Percentiles rank a stretch among this genome's conserved stretches.
phyloP scores from a whole-genome alignment of 2,797 vertebrate genomes.

The Nothura maculosa region DNA sequence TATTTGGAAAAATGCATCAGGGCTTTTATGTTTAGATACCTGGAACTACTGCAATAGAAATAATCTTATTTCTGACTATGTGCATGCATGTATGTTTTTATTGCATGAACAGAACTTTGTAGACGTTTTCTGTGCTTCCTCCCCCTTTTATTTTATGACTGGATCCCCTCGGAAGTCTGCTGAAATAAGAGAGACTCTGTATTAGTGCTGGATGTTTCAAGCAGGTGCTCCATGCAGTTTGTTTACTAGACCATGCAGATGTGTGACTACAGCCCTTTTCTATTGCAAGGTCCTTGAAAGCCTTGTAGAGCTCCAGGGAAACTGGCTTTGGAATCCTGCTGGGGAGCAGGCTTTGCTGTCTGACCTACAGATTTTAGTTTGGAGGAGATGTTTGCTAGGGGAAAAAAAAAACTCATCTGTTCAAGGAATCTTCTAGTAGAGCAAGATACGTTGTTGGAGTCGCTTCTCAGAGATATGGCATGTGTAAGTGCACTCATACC shows the following conservation, averaged over 20 bases:
- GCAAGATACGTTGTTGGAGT: neutral
- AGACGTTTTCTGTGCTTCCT: neutral
- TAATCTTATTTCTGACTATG: fast-evolving
- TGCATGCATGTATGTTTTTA: neutral
- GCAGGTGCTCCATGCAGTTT: neutral
- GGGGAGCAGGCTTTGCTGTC: neutral
- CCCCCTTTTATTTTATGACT: neutral
- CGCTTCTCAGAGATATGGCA: fast-evolving
- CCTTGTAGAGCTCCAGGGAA: neutral
- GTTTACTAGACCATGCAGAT: fast-evolving
- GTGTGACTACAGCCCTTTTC: neutral
- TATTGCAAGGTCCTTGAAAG: neutral
- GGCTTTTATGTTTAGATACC: neutral
- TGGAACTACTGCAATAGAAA: neutral
- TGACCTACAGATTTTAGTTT: neutral
- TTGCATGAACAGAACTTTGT: conserved; percentile 10
- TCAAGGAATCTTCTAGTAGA: neutral
- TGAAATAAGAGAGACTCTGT: neutral
- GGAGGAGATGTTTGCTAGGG: neutral
- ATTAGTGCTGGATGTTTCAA: neutral
- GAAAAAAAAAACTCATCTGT: neutral
- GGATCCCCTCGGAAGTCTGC: neutral
- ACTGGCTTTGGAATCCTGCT: neutral
- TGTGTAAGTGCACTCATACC: fast-evolving
- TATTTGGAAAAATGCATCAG: neutral